Evolutionary conservation across 2,113 vertebrate species (phyloP), one percentile per base, ranked within the genome.

Genomic region (Setophaga petechia): DNA sequence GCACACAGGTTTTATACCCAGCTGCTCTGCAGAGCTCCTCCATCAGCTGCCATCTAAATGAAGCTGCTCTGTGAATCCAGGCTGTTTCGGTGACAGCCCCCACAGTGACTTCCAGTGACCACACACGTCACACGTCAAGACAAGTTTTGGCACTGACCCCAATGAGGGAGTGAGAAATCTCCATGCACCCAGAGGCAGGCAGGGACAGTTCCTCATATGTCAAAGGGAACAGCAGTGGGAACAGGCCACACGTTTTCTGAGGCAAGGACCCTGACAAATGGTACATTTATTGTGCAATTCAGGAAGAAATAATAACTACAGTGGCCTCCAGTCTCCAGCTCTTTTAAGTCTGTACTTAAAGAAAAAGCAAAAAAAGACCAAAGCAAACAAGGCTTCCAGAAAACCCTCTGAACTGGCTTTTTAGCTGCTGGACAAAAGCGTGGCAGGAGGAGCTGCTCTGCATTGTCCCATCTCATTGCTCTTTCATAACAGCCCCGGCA

Each of bases 291-390:
- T 87, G 82, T 81, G 66, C 83, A 84, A 5, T 27, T 89, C 79
- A 84, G 73, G 80, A 84, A 78, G 69, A 90, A 95, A 93, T 57
- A 74, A 81, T 78, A 93, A 97, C 86, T 93, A 86, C 39, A 90
- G 79, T 62, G 83, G 79, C 88, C 83, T 90, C 79, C 80, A 95
- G 87, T 76, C 81, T 72, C 47, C 47, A 69, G 74, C 46, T 89
- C 68, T 94, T 90, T 84, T 54, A 66, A 41, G 44, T 25, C 80
- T 41, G 57, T 52, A 63, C 86, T 92, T 63, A 91, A 92, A 90
- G 72, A 93, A 72, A 43, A 35, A 71, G 68, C 44, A 85, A 93
- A 91, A 90, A 88, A 89, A 71, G 65, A 86, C 73, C 68, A 90
- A 92, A 95, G 90, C 59, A 84, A 92, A 67, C 55, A 67, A 85